Evolutionary conservation across 1,140 invertebrate genomes (phyloP).

Genomic region (Tribolium madens): DNA sequence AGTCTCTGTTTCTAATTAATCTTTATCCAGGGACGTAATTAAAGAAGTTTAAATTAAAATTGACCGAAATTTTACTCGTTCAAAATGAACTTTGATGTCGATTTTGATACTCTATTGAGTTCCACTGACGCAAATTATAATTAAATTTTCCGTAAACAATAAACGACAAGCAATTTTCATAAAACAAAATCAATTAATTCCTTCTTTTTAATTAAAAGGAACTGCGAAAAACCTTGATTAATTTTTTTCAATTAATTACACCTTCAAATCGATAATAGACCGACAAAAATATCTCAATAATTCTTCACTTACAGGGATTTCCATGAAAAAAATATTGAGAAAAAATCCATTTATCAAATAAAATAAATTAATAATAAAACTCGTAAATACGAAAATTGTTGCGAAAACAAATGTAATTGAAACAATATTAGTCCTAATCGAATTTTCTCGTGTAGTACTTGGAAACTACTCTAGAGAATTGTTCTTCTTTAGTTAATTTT

Average conservation of each 20-base stretch:
- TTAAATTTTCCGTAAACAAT: conserved; percentile 16
- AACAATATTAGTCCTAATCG: not conserved
- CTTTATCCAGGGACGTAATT: not conserved
- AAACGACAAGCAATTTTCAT: conserved; percentile 2
- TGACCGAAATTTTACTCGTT: conserved; percentile 1
- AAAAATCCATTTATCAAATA: not conserved
- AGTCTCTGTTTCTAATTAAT: conserved; percentile 7
- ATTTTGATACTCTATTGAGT: not conserved
- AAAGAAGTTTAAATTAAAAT: conserved; percentile 11
- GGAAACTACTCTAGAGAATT: not conserved
- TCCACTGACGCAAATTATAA: conserved; percentile 9
- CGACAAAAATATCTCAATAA: not conserved
- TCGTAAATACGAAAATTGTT: no score
- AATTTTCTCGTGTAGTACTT: not conserved
- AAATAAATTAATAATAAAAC: no score
- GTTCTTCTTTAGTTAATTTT: not conserved
- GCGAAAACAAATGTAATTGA: no score
- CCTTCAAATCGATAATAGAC: conserved; percentile 1
- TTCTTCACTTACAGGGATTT: not conserved
- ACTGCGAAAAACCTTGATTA: not conserved
- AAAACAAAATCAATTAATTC: not conserved
- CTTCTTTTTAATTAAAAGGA: conserved; percentile 26
- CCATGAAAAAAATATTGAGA: no score
- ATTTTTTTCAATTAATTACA: conserved; percentile 20
- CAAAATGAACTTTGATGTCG: not conserved